Percentiles rank a stretch among this genome's conserved stretches.
Conservation (phyloP, 1,140 invertebrate genomes). For the Drosophila asahinai region DNA sequence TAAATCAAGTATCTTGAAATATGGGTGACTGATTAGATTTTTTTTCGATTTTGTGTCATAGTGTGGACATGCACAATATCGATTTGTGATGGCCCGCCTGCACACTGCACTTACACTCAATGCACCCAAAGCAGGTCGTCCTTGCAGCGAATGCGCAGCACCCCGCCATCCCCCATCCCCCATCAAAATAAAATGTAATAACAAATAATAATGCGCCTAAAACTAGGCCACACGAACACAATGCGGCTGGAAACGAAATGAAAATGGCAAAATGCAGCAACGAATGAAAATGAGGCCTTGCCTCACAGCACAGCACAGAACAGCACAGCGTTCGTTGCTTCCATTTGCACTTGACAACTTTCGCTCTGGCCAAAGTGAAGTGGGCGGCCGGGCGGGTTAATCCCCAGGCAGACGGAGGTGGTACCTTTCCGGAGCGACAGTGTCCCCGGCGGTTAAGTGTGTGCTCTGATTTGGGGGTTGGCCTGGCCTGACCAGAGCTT, state of each 20-base stretch:
- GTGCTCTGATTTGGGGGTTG: slow-evolving; percentile 71
- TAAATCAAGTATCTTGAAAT: too few species aligned
- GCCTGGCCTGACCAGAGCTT: slow-evolving; percentile 24
- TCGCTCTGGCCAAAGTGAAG: slow-evolving; percentile 6
- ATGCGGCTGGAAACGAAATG: slow-evolving; percentile 45
- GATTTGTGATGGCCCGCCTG: slow-evolving; percentile 35
- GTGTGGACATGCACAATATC: slow-evolving; percentile 14
- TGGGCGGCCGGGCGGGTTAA: slow-evolving; percentile 44
- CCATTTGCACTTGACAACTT: slow-evolving; percentile 18
- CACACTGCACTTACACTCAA: slow-evolving; percentile 17
- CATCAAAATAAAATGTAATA: slow-evolving; percentile 60
- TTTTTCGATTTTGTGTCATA: neutral
- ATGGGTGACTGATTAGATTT: neutral
- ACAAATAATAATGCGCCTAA: slow-evolving; percentile 59
- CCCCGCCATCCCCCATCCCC: neutral
- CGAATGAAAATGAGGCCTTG: slow-evolving; percentile 33
- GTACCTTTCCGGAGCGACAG: slow-evolving; percentile 19
- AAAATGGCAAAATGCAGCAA: slow-evolving; percentile 23
- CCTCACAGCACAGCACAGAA: neutral
- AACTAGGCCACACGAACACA: slow-evolving; percentile 59
- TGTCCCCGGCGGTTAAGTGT: slow-evolving; percentile 46
- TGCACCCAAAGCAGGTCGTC: slow-evolving; percentile 50
- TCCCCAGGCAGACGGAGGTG: slow-evolving; percentile 50
- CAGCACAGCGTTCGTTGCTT: slow-evolving; percentile 7
- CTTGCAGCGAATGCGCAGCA: slow-evolving; percentile 47